Percentiles rank a stretch among this genome's conserved stretches.
These are phyloP conservation scores for Acleris laterana DNA, from an alignment of 2,888 invertebrate genomes.

Conservation along the genomic window DNA sequence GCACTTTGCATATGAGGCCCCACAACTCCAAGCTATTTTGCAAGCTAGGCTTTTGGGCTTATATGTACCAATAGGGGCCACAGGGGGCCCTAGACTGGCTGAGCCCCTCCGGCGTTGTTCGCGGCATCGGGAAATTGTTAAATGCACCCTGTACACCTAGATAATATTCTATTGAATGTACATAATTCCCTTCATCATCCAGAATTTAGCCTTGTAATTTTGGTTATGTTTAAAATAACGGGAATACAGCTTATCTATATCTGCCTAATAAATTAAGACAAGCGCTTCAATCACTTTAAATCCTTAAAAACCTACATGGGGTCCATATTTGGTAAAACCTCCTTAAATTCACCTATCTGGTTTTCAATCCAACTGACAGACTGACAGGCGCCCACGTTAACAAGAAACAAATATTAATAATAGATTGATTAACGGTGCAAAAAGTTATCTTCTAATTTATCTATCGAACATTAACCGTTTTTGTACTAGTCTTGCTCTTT, in stretches of 20 bases:
- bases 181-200: neutral
- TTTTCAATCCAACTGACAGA: constrained; percentile 8
- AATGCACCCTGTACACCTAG: too few species aligned
- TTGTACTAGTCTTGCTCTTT: too few species aligned
- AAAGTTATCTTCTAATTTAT: constrained; percentile 30
- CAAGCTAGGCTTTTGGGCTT: too few species aligned
- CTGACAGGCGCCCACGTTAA: constrained; percentile 20
- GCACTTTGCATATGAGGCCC: too few species aligned
- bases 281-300: constrained; percentile 1
- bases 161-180: too few species aligned
- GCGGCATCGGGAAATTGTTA: too few species aligned
- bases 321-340: constrained; percentile 4
- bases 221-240: neutral
- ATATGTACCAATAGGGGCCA: too few species aligned
- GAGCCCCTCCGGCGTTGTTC: too few species aligned
- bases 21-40: too few species aligned
- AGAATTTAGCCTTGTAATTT: neutral
- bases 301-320: neutral
- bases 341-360: constrained; percentile 9
- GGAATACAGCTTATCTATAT: neutral
- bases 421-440: constrained; percentile 17
- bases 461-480: neutral
- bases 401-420: constrained; percentile 15
- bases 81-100: too few species aligned
- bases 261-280: neutral